Percentiles rank a stretch among this genome's conserved stretches.
These are phyloP conservation scores for Coleophora deauratella DNA, from an alignment of 2,888 invertebrate species.

Conservation along the genomic window DNA sequence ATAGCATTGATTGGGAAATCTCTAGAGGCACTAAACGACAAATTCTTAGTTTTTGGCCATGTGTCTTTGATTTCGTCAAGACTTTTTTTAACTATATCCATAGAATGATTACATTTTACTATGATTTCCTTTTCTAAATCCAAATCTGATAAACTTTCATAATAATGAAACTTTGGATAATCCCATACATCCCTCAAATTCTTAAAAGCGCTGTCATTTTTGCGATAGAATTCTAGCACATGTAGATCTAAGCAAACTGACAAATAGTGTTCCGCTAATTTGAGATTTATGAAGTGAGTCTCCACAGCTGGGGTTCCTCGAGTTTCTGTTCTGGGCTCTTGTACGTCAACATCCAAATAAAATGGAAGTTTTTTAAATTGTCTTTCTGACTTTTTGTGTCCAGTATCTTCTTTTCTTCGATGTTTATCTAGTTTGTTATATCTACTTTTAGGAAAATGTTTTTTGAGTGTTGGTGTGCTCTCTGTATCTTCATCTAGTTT, in stretches of 20 bases:
- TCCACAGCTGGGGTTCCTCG: too few species aligned
- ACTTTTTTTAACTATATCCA: too few species aligned
- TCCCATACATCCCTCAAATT: neutral
- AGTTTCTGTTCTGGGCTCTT: neutral
- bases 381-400: neutral
- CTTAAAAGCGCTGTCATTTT: neutral
- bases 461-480: too few species aligned
- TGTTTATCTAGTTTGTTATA: neutral
- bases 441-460: neutral
- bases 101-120: neutral
- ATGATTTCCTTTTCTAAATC: neutral
- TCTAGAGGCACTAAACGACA: too few species aligned
- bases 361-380: neutral
- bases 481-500: too few species aligned
- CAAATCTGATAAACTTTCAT: neutral
- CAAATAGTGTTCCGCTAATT: neutral
- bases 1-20: too few species aligned
- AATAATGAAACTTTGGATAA: neutral
- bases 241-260: slow-evolving; percentile 1
- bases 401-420: neutral
- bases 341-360: slow-evolving; percentile 2
- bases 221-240: neutral
- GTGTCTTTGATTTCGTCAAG: too few species aligned
- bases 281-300: neutral
- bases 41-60: too few species aligned